Evolutionary conservation across 2,113 vertebrate species (phyloP).

Genomic region (Pterocles orientalis): DNA sequence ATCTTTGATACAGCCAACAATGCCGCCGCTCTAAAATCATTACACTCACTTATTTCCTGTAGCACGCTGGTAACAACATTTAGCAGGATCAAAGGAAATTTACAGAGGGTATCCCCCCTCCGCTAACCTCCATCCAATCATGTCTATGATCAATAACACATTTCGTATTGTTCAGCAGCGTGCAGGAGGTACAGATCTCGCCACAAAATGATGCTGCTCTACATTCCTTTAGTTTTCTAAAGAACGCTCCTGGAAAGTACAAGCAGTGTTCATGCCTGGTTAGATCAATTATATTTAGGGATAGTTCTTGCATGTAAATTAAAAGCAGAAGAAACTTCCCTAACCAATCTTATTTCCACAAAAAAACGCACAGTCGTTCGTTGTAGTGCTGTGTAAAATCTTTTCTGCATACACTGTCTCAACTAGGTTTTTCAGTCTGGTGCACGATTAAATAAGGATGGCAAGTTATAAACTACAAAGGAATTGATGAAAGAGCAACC

Average conservation of each 20-base stretch:
- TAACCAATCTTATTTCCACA: not conserved
- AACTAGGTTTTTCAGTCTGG: not conserved
- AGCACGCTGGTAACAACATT: constrained; percentile 20
- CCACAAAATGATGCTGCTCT: not conserved
- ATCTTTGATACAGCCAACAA: constrained; percentile 43
- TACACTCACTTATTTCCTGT: constrained; percentile 48
- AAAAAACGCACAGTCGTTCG: not conserved
- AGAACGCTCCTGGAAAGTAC: not conserved
- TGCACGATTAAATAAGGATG: not conserved
- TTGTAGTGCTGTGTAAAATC: not conserved
- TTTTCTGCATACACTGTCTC: not conserved
- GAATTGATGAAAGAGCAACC: not conserved
- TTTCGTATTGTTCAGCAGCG: not conserved
- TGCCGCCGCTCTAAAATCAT: constrained; percentile 49
- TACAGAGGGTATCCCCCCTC: constrained; percentile 20
- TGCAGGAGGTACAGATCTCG: constrained; percentile 29
- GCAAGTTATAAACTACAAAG: not conserved
- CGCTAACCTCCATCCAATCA: constrained; percentile 39
- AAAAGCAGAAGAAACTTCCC: not conserved
- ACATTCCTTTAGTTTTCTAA: not conserved
- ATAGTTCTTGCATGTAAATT: not conserved
- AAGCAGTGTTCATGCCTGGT: not conserved
- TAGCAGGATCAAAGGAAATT: constrained; percentile 59
- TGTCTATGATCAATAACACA: constrained; percentile 53
- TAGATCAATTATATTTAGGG: not conserved